phyloP scores from a whole-genome alignment of 2,888 invertebrate genomes.

The Melitaea athalia region DNA sequence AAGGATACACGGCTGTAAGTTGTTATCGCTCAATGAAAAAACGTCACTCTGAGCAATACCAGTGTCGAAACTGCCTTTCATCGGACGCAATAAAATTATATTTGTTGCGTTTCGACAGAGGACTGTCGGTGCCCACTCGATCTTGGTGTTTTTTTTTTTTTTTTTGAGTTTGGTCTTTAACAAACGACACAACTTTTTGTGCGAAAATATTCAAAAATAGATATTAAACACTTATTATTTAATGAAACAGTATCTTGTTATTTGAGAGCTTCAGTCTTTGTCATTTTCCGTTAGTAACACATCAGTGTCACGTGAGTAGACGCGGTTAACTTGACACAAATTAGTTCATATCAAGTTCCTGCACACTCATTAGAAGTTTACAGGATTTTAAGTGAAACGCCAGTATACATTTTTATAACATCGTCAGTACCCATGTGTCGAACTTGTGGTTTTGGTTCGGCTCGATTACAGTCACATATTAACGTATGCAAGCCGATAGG shows the following conservation, averaged over 20 bases:
- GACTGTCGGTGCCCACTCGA: constrained; percentile 41
- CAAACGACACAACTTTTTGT: no score
- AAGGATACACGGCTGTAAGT: no score
- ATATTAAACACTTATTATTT: neutral
- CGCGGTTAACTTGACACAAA: neutral
- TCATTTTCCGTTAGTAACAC: neutral
- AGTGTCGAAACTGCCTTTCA: constrained; percentile 57
- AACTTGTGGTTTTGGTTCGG: neutral
- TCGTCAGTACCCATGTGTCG: neutral
- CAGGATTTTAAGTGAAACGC: neutral
- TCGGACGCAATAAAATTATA: constrained; percentile 61
- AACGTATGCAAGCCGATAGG: no score
- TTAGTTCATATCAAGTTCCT: neutral
- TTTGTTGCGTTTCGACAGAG: constrained; percentile 55
- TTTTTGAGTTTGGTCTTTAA: constrained; percentile 39
- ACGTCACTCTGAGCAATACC: constrained; percentile 47
- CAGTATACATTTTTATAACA: neutral
- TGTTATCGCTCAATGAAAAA: neutral
- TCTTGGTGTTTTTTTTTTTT: no score
- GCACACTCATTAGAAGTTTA: neutral
- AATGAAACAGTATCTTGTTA: neutral
- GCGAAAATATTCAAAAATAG: neutral
- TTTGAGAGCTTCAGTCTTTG: neutral
- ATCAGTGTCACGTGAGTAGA: neutral
- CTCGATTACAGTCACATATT: neutral